phyloP scores from a whole-genome alignment of 2,888 invertebrate species.

The Phrixothrix hirtus region DNA sequence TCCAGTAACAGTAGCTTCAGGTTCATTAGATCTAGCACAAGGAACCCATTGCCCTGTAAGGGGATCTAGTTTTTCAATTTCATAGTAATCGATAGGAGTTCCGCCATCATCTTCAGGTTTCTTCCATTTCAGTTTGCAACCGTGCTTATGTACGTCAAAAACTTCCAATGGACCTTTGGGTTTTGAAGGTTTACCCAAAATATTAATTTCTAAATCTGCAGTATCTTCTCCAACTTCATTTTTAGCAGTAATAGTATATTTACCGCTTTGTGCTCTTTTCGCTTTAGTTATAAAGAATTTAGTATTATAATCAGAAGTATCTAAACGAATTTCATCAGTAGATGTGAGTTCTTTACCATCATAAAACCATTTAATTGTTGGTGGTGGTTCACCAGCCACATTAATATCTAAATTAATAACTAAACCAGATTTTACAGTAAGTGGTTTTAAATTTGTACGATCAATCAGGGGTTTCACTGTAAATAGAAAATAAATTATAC shows the following conservation, averaged over 20 bases:
- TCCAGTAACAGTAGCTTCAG: constrained; percentile 81
- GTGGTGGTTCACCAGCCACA: constrained; percentile 94
- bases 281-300: constrained; percentile 83
- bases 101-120: constrained; percentile 94
- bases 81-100: constrained; percentile 91
- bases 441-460: constrained; percentile 85
- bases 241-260: constrained; percentile 82
- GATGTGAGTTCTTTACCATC: constrained; percentile 74
- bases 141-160: constrained; percentile 89
- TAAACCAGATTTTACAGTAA: constrained; percentile 89
- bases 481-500: constrained; percentile 2
- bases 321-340: constrained; percentile 75
- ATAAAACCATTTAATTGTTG: constrained; percentile 90
- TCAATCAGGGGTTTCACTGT: constrained; percentile 94
- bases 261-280: constrained; percentile 79
- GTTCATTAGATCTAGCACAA: constrained; percentile 83
- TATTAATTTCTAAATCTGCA: constrained; percentile 78
- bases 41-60: constrained; percentile 94
- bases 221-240: constrained; percentile 87
- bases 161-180: constrained; percentile 91
- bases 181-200: constrained; percentile 83
- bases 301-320: constrained; percentile 85
- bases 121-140: constrained; percentile 94
- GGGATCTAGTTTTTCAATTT: constrained; percentile 92
- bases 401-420: constrained; percentile 91